Evolutionary conservation across 2,113 vertebrate species (phyloP).

Genomic region (Thryonomys swinderianus): DNA sequence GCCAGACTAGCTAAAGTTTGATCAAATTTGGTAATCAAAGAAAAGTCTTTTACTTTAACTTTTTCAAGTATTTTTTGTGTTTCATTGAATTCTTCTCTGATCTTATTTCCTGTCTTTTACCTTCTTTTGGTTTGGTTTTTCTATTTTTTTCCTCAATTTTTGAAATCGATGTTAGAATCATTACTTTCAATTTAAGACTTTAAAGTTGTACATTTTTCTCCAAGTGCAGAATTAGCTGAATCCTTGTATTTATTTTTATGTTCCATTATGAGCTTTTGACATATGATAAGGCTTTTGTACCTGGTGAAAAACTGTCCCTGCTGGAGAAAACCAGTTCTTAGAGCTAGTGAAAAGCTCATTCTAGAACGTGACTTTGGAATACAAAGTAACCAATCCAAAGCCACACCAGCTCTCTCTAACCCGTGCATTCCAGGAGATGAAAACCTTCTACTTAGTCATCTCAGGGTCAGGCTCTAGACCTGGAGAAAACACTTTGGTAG

Average conservation of each 20-base stretch:
- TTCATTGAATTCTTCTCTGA: not conserved
- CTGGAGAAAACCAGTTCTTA: too few species aligned
- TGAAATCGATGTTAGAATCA: not conserved
- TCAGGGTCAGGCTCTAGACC: not conserved
- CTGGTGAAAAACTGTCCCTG: not conserved
- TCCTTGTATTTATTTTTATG: not conserved
- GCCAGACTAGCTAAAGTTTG: not conserved
- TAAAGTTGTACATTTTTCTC: not conserved
- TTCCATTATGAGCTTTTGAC: not conserved
- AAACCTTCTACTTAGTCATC: not conserved
- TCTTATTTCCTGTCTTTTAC: not conserved
- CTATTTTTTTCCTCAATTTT: not conserved
- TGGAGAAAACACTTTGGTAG: not conserved
- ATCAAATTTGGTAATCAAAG: not conserved
- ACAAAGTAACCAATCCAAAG: not conserved
- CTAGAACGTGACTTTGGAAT: not conserved
- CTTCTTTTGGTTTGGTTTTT: not conserved
- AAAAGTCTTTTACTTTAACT: not conserved
- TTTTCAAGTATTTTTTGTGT: not conserved
- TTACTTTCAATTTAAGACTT: not conserved
- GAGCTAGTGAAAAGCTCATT: not conserved
- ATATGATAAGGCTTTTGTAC: not conserved
- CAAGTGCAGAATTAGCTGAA: not conserved
- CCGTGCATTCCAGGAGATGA: not conserved
- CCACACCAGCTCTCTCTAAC: not conserved